Evolutionary conservation across 1,140 invertebrate genomes (phyloP).

Genomic region (Drosophila oshimai): DNA sequence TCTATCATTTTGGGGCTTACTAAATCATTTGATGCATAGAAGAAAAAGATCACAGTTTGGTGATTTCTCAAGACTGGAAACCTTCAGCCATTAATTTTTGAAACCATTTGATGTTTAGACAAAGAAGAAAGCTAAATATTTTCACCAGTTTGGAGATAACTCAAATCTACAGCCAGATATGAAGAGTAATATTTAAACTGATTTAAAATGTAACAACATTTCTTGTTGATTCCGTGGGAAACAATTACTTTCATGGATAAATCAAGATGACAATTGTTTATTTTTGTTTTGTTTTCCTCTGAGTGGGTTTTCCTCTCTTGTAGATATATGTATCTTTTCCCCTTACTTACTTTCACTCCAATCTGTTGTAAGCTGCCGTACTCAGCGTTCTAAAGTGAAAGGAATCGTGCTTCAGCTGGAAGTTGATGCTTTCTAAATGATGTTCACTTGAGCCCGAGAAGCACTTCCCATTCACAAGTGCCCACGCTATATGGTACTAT

Average conservation of each 20-base stretch:
- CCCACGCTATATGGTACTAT: constrained; percentile 6
- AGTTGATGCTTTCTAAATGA: constrained; percentile 62
- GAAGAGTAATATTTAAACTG: too few relatives aligned
- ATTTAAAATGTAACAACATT: too few relatives aligned
- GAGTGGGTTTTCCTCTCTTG: constrained; percentile 11
- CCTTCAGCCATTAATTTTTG: too few relatives aligned
- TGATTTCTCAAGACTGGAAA: too few relatives aligned
- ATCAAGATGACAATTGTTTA: neutral
- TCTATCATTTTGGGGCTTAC: constrained; percentile 7
- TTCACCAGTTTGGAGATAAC: too few relatives aligned
- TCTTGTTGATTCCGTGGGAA: too few relatives aligned
- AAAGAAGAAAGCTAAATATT: too few relatives aligned
- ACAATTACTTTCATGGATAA: neutral
- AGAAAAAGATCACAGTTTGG: too few relatives aligned
- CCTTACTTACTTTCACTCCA: constrained; percentile 54
- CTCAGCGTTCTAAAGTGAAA: constrained; percentile 70
- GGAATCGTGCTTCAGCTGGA: constrained; percentile 17
- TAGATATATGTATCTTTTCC: neutral
- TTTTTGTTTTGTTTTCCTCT: neutral
- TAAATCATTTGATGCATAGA: constrained; percentile 7
- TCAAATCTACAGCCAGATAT: too few relatives aligned
- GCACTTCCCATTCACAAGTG: constrained; percentile 46
- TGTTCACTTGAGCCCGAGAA: constrained; percentile 15
- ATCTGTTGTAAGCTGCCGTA: neutral
- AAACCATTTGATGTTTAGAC: too few relatives aligned